Base-by-base conservation (phyloP, 1,140 invertebrate species). In the Magallana gigas region DNA sequence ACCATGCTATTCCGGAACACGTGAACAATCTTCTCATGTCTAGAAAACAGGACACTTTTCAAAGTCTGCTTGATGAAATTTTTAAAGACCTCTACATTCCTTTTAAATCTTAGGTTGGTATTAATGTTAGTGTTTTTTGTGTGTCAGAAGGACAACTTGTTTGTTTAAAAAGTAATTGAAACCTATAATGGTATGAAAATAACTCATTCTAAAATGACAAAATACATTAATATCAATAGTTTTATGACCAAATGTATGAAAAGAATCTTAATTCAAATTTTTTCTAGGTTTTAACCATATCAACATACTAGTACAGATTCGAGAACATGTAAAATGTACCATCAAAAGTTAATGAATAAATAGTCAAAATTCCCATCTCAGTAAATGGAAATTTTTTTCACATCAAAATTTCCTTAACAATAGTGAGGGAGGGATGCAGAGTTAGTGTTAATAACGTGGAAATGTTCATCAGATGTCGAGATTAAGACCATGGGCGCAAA, bases 251-350 rank as follows among this genome's bases (percentile, higher is more conserved):
- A 36, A 36, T 36, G 1, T 36, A 36, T 36, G 36, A 36, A 36
- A 3, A 36, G 36, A 36, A 36, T 36, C 36, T 36, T 36, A 36
- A 36, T 36, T 36, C 36, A 36, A 36, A 1, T 36, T 56, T 85
- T 68, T 68, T 56, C 12, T 8, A 9, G 16, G 57, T n/a, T 8
- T 16, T 16, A 57, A 64, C 60, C 7, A 36, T 36, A 8, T 64
- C 84, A 85, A 84, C 59, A 60, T 60, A 60, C 18, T n/a, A n/a
- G 56, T 84, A 36, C n/a, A 62, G 60, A 16, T 57, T 68, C 36
- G 58, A 57, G 48, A 36, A 71, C 29, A 68, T 14, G 9, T 57
- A 56, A 9, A 57, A 8, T 56, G 64, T 71, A 8, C 29, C 56
- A 56, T 71, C 36, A 85, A n/a, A 36, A 9, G 1, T 85, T 48